Base-by-base conservation (phyloP, 2,797 vertebrate genomes). In the Pipistrellus pygmaeus region DNA sequence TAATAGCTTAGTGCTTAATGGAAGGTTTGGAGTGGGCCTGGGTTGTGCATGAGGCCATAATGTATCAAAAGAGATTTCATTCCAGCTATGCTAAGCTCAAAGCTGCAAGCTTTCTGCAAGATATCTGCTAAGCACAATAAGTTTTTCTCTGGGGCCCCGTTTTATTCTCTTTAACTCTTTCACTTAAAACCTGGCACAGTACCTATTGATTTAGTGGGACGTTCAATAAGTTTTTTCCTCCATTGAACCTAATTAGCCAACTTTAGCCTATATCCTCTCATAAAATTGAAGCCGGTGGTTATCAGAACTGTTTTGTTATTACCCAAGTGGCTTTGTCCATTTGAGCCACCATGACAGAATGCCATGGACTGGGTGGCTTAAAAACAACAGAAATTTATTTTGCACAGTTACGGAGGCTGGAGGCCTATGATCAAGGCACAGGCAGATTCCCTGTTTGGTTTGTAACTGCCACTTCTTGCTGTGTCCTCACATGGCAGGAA, bases 301-400 rank as follows among this genome's bases (percentile, higher is more conserved):
- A 41, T 60, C 35, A 92, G 93, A 93, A 12, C 18, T 85, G 35
- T 38, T 91, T 93, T 83, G 25, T 72, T 91, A 55, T 44, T 32
- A 64, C 38, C 44, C 76, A 86, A 86, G 66, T 66, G 35, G 46
- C 64, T 53, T 80, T n/a, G 20, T 66, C 30, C 46, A 57, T 66
- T 55, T 85, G 82, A 72, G 35, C 57, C 23, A n/a, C 55, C 72
- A 14, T 53, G 46, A 89, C 35, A 89, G 80, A 48, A 90, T 12
- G 46, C 35, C 18, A 11, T 25, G 25, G 64, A 66, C 3, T 85
- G 12, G 44, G 53, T 64, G 32, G 20, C 35, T 93, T 55, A 73
- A 8, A 66, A 73, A 64, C 66, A 81, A 81, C 27, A 94, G 73
- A 53, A 85, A 46, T 72, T 77, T 84, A 71, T 89, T 90, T 90